These are phyloP conservation scores for Drosophila tropicalis DNA, from an alignment of 1,140 invertebrate genomes.

Conservation along the genomic window DNA sequence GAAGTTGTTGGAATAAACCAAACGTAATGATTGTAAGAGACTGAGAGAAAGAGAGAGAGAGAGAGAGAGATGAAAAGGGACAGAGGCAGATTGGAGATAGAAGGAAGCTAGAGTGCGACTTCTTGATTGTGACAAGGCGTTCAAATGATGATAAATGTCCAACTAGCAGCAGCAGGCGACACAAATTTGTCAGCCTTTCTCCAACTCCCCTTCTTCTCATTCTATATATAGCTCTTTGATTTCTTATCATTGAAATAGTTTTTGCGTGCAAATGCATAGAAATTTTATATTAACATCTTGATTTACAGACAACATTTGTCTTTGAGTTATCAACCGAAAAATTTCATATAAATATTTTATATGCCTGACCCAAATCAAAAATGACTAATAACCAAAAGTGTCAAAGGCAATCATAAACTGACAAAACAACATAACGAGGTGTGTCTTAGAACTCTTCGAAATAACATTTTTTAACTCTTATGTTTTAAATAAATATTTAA, in stretches of 20 bases:
- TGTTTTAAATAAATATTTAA: too few relatives aligned
- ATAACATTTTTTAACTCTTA: too few relatives aligned
- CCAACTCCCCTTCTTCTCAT: background rate
- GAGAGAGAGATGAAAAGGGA: background rate
- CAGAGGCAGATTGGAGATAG: conserved; percentile 18
- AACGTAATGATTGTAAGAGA: conserved; percentile 18
- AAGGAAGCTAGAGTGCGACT: conserved; percentile 39
- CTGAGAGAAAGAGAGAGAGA: background rate
- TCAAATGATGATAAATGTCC: conserved; percentile 63
- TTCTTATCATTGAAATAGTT: conserved; percentile 31
- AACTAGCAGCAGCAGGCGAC: conserved; percentile 42
- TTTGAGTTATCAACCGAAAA: conserved; percentile 46
- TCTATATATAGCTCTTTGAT: conserved; percentile 37
- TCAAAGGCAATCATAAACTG: conserved; percentile 37
- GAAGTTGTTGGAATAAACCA: conserved; percentile 44
- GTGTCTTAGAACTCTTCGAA: background rate
- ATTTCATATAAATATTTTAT: conserved; percentile 71
- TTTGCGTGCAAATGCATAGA: conserved; percentile 61
- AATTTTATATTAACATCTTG: conserved; percentile 56
- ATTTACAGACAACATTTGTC: conserved; percentile 57
- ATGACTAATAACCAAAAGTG: conserved; percentile 55
- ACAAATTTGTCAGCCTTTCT: conserved; percentile 53
- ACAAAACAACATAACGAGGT: background rate
- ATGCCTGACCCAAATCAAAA: conserved; percentile 69
- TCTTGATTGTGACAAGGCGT: conserved; percentile 56